Evolutionary conservation across 2,797 vertebrate species (phyloP).

Genomic region (Hafferia zeledoni): DNA sequence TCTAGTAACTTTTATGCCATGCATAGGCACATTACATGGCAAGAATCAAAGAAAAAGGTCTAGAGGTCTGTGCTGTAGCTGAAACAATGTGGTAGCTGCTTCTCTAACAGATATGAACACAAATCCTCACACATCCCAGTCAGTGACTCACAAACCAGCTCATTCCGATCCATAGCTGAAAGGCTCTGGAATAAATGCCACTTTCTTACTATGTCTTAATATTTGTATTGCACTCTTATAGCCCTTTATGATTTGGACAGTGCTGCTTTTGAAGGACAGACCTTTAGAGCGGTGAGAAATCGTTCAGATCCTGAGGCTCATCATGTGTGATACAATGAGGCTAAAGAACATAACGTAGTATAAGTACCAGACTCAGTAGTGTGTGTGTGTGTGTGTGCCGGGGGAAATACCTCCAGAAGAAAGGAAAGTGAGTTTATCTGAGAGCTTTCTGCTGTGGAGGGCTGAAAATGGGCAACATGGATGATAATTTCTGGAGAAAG

Average conservation of each 20-base stretch:
- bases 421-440: neutral
- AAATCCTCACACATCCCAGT: neutral
- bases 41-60: neutral
- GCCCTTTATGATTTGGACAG: neutral
- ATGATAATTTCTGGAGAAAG: slow-evolving; percentile 57
- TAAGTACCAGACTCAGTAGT: neutral
- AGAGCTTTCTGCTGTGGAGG: slow-evolving; percentile 45
- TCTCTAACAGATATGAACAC: neutral
- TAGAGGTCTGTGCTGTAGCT: neutral
- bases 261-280: neutral
- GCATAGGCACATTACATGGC: neutral
- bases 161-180: neutral
- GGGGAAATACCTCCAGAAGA: neutral
- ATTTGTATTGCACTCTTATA: neutral
- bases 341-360: neutral
- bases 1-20: neutral
- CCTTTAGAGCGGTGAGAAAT: neutral
- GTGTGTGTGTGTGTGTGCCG: too few species aligned
- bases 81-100: neutral
- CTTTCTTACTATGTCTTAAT: neutral
- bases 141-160: neutral
- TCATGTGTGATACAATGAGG: neutral
- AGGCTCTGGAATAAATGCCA: neutral
- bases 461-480: slow-evolving; percentile 53
- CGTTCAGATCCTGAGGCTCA: neutral